Evolutionary conservation across 30 jellyfish, hydroid and myxozoan genomes (phyloP).

Genomic region (Turritopsis dohrnii): DNA sequence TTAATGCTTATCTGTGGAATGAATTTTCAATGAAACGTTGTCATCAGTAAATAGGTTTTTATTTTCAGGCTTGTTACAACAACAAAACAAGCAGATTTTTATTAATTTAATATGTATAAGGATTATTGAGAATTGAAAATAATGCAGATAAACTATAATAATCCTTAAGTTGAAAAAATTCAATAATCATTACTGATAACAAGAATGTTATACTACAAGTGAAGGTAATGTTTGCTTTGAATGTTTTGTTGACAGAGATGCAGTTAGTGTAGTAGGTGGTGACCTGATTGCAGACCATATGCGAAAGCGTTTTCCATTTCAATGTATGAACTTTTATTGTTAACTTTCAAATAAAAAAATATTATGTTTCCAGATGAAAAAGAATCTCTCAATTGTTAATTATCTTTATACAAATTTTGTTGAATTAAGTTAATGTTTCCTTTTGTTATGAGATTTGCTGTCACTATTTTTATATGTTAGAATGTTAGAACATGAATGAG

Average conservation of each 20-base stretch:
- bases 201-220: background rate
- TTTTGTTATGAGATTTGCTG: background rate
- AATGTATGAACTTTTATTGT: background rate
- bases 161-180: background rate
- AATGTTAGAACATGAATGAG: background rate
- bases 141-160: background rate
- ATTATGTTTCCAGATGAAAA: background rate
- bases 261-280: background rate
- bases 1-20: background rate
- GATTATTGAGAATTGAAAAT: background rate
- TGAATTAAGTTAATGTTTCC: background rate
- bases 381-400: background rate
- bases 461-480: background rate
- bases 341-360: background rate
- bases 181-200: background rate
- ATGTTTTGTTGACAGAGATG: background rate
- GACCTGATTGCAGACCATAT: background rate
- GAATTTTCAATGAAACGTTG: background rate
- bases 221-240: background rate
- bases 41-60: background rate
- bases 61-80: background rate
- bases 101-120: too few relatives aligned
- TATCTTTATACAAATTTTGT: background rate
- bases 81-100: too few relatives aligned
- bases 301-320: background rate